Base-by-base conservation (phyloP, 2,113 vertebrate genomes). In the Ciconia stormi region DNA sequence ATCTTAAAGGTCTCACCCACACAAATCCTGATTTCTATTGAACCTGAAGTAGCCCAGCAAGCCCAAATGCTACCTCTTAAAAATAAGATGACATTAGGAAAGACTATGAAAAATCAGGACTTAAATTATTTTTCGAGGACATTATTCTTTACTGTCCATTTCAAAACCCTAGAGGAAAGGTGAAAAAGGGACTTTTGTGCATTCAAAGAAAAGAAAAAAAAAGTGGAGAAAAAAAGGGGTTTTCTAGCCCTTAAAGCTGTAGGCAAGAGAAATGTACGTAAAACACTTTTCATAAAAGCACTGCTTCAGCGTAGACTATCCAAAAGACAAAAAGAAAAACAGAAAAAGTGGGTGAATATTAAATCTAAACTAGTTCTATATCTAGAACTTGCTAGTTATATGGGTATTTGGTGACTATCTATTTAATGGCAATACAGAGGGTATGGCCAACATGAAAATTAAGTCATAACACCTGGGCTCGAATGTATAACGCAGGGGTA, bases 391-490 rank as follows among this genome's bases (percentile, higher is more conserved):
- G 15, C 7, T 49, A 70, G 19, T 36, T 95, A 72, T n/a, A 22
- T 15, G 30, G 42, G 9, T 66, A 91, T 91, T 85, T 87, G 53
- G 21, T 69, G 90, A 47, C 25, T 19, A 14, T 56, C 12, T 82
- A n/a, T 78, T 83, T 81, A 80, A 89, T 46, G 32, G 16, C 23
- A 82, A 66, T 46, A 52, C 18, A 50, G 46, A 86, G 20, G 9
- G 7, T 61, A 56, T 56, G 53, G 73, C 29, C 42, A 87, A 83
- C 50, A 73, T 69, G 47, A 65, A 95, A 93, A 94, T 95, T 58
- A 91, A 95, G 84, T 92, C 67, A 12, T 66, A 89, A 89, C 92
- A 97, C 91, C 96, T 96, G 89, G 49, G n/a, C 82, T 89, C 56
- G 73, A 84, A 91, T 19, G 21, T 59, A 16, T 63, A 90, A 72